Conservation (phyloP, 2,888 invertebrate genomes). For the Plebejus argus region DNA sequence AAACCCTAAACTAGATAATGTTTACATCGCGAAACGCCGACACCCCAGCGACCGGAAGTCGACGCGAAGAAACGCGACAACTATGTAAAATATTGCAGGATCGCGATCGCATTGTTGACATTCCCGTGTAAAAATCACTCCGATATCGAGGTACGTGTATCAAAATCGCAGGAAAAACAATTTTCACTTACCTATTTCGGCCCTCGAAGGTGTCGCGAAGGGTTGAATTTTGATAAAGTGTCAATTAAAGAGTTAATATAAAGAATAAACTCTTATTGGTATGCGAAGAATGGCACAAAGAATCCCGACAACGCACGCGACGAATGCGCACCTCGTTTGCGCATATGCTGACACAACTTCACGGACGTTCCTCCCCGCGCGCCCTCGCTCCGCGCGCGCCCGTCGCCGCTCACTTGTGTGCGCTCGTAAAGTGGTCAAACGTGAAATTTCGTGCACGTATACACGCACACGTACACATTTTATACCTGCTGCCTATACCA, state of each 20-base stretch:
- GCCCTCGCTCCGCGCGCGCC: slow-evolving; percentile 77
- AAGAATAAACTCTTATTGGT: slow-evolving; percentile 90
- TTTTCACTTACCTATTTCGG: slow-evolving; percentile 87
- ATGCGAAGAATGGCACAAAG: slow-evolving; percentile 98
- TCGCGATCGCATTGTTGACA: slow-evolving; percentile 88
- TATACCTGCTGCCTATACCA: slow-evolving; percentile 77
- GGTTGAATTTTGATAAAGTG: slow-evolving; percentile 84
- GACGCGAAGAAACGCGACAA: slow-evolving; percentile 86
- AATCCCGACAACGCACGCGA: slow-evolving; percentile 96
- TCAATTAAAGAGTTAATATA: slow-evolving; percentile 86
- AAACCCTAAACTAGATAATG: slow-evolving; percentile 77
- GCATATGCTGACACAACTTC: slow-evolving; percentile 88
- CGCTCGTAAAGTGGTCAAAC: slow-evolving; percentile 78
- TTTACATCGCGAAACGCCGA: slow-evolving; percentile 80
- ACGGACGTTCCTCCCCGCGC: slow-evolving; percentile 78
- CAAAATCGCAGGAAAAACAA: slow-evolving; percentile 79
- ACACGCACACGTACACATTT: slow-evolving; percentile 65
- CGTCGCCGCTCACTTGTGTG: slow-evolving; percentile 66
- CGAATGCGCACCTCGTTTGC: slow-evolving; percentile 90
- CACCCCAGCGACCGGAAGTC: slow-evolving; percentile 80
- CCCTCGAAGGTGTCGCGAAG: slow-evolving; percentile 82
- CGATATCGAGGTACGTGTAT: slow-evolving; percentile 83
- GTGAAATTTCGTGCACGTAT: slow-evolving; percentile 75
- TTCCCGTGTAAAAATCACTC: slow-evolving; percentile 84
- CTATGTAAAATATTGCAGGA: slow-evolving; percentile 90